Percentiles rank a stretch among this genome's conserved stretches.
Conservation (phyloP, 2,113 vertebrate species). For the Notothenia rossii region DNA sequence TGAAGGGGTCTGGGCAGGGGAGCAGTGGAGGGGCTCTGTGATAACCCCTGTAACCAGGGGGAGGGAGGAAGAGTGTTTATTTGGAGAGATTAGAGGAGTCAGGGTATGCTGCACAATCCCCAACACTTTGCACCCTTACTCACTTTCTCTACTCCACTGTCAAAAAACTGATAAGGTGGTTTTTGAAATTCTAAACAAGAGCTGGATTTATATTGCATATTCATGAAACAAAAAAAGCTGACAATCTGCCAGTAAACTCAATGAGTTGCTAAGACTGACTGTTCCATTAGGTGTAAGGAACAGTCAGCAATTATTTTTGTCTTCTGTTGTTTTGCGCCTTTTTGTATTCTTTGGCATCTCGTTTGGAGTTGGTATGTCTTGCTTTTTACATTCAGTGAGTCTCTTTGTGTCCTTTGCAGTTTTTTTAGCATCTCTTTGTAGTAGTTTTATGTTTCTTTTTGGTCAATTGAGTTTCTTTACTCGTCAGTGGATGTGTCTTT, state of each 20-base stretch:
- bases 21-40: slow-evolving; percentile 51
- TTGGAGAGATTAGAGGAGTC: slow-evolving; percentile 74
- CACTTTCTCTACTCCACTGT: slow-evolving; percentile 53
- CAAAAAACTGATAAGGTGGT: slow-evolving; percentile 31
- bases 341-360: too few species aligned
- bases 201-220: not conserved
- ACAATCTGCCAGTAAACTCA: not conserved
- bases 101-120: slow-evolving; percentile 54
- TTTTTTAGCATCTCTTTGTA: too few species aligned
- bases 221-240: too few species aligned
- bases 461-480: too few species aligned
- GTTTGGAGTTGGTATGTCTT: too few species aligned
- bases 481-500: too few species aligned
- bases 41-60: slow-evolving; percentile 71
- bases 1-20: slow-evolving; percentile 54
- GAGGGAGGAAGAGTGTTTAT: slow-evolving; percentile 71
- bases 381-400: too few species aligned
- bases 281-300: not conserved
- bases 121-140: slow-evolving; percentile 45
- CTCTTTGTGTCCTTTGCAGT: too few species aligned
- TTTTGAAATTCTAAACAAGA: slow-evolving; percentile 31
- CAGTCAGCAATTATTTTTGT: too few species aligned
- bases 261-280: not conserved
- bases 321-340: too few species aligned
- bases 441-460: too few species aligned